Base-by-base conservation (phyloP, 2,888 invertebrate species). In the Chalcis sispes region DNA sequence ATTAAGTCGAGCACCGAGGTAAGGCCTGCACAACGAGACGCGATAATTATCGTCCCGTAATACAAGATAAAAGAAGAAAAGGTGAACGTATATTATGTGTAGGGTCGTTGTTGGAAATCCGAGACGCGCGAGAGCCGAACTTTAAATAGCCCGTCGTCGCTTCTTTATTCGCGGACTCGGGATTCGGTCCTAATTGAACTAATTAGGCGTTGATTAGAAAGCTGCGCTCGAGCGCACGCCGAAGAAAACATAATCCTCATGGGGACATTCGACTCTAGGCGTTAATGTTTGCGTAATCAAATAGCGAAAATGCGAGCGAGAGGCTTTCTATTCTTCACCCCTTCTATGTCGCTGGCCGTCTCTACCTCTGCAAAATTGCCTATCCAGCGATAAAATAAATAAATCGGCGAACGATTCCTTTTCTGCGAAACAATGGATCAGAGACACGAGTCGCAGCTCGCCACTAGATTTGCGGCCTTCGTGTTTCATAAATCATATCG, bases 181-280 rank as follows among this genome's bases (percentile, higher is more conserved):
- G 29, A 23, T 52, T 18, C 40, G 36, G 18, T 62, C 32, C n/a
- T 77, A 77, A 77, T 77, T 75, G 71, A 67, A 50, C 62, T 67
- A 77, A 77, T 77, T 77, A 77, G 74, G 40, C 71, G 56, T 56
- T 77, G 77, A 77, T 77, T 77, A 73, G 78, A 70, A 75, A 65
- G 59, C 71, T 59, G 46, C 64, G 15, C n/a, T 54, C 20, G 36
- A 59, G 5, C 13, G 58, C 46, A n/a, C 62, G 25, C 48, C 46
- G 46, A 18, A 18, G 48, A 5, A 46, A 48, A n/a, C 32, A 3
- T 8, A 8, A 32, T 32, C 32, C 8, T 32, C 32, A 8, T 5
- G 3, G 32, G 32, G 32, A 32, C 32, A 64, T 50, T 64, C 64
- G 64, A 64, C 50, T 27, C 20, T 25, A 20, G 50, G 50, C 27